Conservation (phyloP, 2,113 vertebrate species). For the Cyanocitta stelleri region DNA sequence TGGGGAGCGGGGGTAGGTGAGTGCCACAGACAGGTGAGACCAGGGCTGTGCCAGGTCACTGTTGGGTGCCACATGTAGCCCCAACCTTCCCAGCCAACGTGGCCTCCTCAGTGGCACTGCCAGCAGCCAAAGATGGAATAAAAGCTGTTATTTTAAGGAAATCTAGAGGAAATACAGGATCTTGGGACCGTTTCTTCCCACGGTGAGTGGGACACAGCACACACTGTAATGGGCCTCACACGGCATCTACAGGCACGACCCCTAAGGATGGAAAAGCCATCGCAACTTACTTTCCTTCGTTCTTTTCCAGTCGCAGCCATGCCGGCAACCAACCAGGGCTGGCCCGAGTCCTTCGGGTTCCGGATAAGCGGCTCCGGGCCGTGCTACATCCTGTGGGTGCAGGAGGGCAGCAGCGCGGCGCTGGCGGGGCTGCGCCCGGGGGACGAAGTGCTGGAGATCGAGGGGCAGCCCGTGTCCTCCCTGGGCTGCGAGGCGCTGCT, state of each 20-base stretch:
- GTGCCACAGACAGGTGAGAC: neutral
- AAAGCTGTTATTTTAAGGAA: neutral
- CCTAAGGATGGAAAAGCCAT: fast-evolving
- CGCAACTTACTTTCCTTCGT: neutral
- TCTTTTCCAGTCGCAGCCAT: conserved; percentile 78
- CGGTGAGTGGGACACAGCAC: fast-evolving
- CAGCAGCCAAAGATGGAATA: fast-evolving
- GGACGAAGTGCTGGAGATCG: conserved; percentile 94
- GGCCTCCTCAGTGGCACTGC: neutral
- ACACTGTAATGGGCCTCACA: fast-evolving
- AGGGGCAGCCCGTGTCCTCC: conserved; percentile 85
- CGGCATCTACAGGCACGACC: neutral
- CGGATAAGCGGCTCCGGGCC: conserved; percentile 85
- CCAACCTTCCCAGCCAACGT: fast-evolving
- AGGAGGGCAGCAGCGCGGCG: conserved; percentile 90
- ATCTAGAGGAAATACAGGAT: neutral
- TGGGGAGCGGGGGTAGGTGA: neutral
- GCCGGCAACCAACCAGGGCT: conserved; percentile 87
- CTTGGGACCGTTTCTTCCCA: neutral
- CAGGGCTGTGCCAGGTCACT: neutral
- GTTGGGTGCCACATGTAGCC: fast-evolving
- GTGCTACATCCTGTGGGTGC: conserved; percentile 90
- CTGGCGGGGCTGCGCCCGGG: conserved; percentile 85
- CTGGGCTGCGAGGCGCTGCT: conserved; percentile 76
- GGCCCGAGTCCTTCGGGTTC: conserved; percentile 97